Evolutionary conservation across 2,797 vertebrate genomes (phyloP).

Genomic region (Typhlichthys eigenmanni): DNA sequence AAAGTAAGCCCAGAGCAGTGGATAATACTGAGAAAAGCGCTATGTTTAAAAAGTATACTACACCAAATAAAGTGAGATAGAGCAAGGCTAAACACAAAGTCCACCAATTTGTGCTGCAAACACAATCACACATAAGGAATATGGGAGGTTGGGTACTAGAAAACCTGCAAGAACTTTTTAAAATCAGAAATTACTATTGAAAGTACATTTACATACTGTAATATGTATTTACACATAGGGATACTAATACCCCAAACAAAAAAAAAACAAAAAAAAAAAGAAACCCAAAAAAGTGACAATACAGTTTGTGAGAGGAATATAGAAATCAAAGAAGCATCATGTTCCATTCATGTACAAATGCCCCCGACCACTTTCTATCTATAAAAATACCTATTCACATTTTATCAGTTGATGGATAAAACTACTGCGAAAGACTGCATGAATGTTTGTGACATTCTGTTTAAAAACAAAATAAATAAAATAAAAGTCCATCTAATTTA

Average conservation of each 20-base stretch:
- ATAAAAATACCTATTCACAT: slow-evolving; percentile 99
- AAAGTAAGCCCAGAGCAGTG: slow-evolving; percentile 43
- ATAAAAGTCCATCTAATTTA: neutral
- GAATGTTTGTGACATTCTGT: slow-evolving; percentile 45
- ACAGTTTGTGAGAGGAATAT: slow-evolving; percentile 36
- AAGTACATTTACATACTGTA: slow-evolving; percentile 79
- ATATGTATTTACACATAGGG: slow-evolving; percentile 73
- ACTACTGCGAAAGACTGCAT: slow-evolving; percentile 58
- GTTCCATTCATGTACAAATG: slow-evolving; percentile 92
- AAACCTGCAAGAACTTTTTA: slow-evolving; percentile 70
- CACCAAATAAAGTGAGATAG: slow-evolving; percentile 80
- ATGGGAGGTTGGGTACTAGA: slow-evolving; percentile 46
- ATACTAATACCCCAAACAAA: slow-evolving; percentile 70
- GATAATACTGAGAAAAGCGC: slow-evolving; percentile 50
- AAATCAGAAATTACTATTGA: slow-evolving; percentile 82
- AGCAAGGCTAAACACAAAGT: slow-evolving; percentile 82
- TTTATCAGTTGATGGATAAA: slow-evolving; percentile 86
- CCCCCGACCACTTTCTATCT: slow-evolving; percentile 88
- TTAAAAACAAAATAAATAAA: slow-evolving; percentile 45
- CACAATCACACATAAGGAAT: slow-evolving; percentile 82
- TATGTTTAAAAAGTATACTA: slow-evolving; percentile 45
- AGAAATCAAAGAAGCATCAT: slow-evolving; percentile 66
- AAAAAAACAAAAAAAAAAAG: slow-evolving; percentile 76
- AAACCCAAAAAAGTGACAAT: slow-evolving; percentile 64
- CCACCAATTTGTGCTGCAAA: slow-evolving; percentile 85